Base-by-base conservation (phyloP, 2,797 vertebrate genomes). In the Acrocephalus scirpaceus region DNA sequence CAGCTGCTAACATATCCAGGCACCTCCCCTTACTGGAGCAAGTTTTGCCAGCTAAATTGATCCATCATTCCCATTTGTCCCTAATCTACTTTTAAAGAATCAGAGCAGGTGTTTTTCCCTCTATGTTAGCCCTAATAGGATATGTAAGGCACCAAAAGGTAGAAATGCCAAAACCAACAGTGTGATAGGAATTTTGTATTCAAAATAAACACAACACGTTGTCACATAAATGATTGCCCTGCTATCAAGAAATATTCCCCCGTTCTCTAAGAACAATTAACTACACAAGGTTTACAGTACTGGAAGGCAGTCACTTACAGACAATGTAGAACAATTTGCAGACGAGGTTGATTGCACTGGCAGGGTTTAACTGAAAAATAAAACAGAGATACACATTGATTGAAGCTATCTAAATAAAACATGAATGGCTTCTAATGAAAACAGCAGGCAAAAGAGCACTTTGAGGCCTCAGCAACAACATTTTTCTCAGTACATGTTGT, bases 341-440 rank as follows among this genome's bases (percentile, higher is more conserved):
- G 93, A 76, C 0, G 8, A 82, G 34, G 78, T 71, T 92, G 87
- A 93, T 96, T 92, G 87, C 1, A 0, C 50, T 92, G 78, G 78
- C 80, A 94, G 67, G 25, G 34, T 86, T 93, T 93, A 86, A 89
- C 86, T 93, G 94, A 94, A 93, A 95, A 94, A 89, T 76, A 91
- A 92, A 93, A 80, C 48, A 85, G 79, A 80, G 53, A 83, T 73
- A 60, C 76, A 70, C 84, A 87, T 84, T 91, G 77, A 89, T 82
- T 97, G 83, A 92, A 89, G 74, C 19, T 34, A 73, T 73, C 71
- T 94, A 91, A 94, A 95, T 94, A 95, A 95, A 93, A 81, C 90
- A 85, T 92, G 81, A 95, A 89, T 50, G 65, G 38, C 44, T 93
- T 82, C 65, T 95, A 92, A 92, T 85, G 81, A 94, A 90, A 95